phyloP scores from a whole-genome alignment of 2,888 invertebrate species.

The Drosophila lacicola region DNA sequence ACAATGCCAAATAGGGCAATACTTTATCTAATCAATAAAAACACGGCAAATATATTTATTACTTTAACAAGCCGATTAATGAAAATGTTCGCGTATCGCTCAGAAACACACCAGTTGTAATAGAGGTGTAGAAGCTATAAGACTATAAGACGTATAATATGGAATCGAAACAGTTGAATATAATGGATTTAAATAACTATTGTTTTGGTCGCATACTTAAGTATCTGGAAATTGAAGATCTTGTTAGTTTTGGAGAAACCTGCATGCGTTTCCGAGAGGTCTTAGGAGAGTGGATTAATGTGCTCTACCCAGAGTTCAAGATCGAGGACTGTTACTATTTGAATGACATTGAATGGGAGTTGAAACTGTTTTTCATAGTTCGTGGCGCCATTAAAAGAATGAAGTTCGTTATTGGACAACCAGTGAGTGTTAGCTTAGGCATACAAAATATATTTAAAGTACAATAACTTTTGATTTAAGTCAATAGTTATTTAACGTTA shows the following conservation, averaged over 20 bases:
- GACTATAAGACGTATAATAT: neutral
- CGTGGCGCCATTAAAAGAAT: slow-evolving; percentile 20
- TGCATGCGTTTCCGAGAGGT: slow-evolving; percentile 19
- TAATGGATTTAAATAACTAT: slow-evolving; percentile 35
- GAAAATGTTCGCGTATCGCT: neutral
- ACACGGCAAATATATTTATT: no score
- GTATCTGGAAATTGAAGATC: slow-evolving; percentile 24
- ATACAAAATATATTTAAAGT: no score
- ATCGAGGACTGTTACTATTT: slow-evolving; percentile 1
- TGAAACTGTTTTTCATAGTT: slow-evolving; percentile 21
- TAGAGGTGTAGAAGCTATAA: neutral
- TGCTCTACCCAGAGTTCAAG: slow-evolving; percentile 27
- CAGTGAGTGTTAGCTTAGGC: no score
- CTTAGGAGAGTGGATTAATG: slow-evolving; percentile 21
- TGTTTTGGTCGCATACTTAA: slow-evolving; percentile 30
- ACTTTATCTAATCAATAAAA: no score
- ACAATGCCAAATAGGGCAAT: no score
- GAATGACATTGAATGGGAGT: slow-evolving; percentile 9
- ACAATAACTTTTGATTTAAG: no score
- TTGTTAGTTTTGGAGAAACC: slow-evolving; percentile 19
- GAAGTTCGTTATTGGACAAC: no score
- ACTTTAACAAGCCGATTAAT: no score
- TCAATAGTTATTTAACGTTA: no score
- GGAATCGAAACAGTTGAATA: slow-evolving; percentile 3
- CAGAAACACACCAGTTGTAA: neutral